Base-by-base conservation (phyloP, 2,888 invertebrate species). In the Mimumesa dahlbomi region DNA sequence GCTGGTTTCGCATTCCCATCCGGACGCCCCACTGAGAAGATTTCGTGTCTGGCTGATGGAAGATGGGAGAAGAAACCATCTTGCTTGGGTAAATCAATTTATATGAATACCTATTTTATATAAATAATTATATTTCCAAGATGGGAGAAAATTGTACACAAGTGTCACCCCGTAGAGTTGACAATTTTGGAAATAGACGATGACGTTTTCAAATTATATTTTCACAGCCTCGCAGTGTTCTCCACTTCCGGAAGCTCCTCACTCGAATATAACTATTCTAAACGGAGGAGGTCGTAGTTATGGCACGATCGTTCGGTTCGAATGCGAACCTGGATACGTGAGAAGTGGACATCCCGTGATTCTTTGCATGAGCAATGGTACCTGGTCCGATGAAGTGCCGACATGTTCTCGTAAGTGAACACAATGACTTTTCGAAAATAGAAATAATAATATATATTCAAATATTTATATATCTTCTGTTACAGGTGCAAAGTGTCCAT, bases 1-100 rank as follows among this genome's bases (percentile, higher is more conserved):
- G 97, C 98, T 56, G 98, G 97, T 42, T 98, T 98, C 87, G 96
- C 96, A 52, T 98, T 98, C 86, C 94, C 97, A 3, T 95, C 96
- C 52, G 95, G 95, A 53, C 92, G 94, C 81, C 96, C 96, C 0
- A 95, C 96, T 63, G 97, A 97, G 90, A 94, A 94, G 86, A 96
- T 97, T 78, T 95, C 96, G 5, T 98, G 97, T 85, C 91, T 96
- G 67, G 94, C 96, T 59, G 96, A 97, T 88, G 97, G 97, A 2
- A 92, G 95, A 85, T 97, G 97, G 97, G 97, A 97, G 88, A 94
- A 96, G 85, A 95, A 97, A 84, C 97, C 97, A 2, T 94, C 95
- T 31, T 98, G 97, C 90, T 92, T 97, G 72, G 95, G 95, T 95
- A 91, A 88, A 73, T n/a, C n/a, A n/a, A n/a, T n/a, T n/a, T n/a